Evolutionary conservation across 2,113 vertebrate genomes (phyloP), one percentile per base, ranked within the genome.

Genomic region (Eolophus roseicapilla): DNA sequence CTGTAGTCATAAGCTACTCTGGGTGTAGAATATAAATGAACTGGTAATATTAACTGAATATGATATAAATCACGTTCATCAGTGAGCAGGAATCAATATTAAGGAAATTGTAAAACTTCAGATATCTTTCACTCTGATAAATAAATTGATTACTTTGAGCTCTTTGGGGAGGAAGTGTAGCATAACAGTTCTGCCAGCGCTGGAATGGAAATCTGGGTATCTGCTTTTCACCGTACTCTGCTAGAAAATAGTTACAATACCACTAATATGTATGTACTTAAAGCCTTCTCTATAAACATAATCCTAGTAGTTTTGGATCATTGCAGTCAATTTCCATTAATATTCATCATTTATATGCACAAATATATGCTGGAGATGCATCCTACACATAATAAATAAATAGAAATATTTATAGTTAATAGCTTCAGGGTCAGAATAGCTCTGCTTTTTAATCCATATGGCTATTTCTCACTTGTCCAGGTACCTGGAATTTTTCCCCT

Each of bases 401-500:
- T 8, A 60, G 13, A 53, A n/a, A 59, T 85, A 62, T 37, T 70
- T 78, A 39, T 7, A 43, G 18, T 24, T 68, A 65, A 46, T 47
- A 31, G 4, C 52, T 47, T 47, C 0, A 7, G 37, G 18, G 41
- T 77, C 73, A 57, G 29, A 92, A n/a, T 37, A 69, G 17, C 21
- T 73, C 29, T 67, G 8, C 24, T 71, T 76, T 71, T 91, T 33
- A 55, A 43, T 55, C 33, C 2, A 0, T 75, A 31, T 84, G 80
- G 91, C 31, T 88, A 3, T n/a, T 63, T 84, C 77, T 74, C 41
- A 28, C 47, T 76, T 88, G 60, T 77, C 91, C 59, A 99, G 98
- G 98, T 99, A 98, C 69, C 98, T 98, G 98, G 98, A 98, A 85
- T 98, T 98, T 94, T 98, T 98, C 49, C 97, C 98, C 1, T 85